Evolutionary conservation across 1,140 invertebrate genomes (phyloP), one percentile per base, ranked within the genome.

Genomic region (Polyergus mexicanus): DNA sequence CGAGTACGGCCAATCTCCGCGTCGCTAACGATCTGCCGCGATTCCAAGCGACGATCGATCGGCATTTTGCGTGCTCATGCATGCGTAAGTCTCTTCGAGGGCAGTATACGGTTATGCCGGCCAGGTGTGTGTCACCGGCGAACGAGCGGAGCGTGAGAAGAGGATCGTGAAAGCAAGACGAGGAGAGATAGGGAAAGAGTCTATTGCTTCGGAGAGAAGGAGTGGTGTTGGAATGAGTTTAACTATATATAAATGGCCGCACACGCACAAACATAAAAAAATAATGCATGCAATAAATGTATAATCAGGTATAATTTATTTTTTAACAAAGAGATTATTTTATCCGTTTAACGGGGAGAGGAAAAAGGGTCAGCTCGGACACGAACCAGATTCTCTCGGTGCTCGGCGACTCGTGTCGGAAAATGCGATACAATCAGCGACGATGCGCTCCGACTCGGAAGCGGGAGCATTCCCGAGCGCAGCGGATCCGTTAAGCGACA

Each of bases 91-190:
- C 32, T 85, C 88, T 51, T 51, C 91, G 89, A 91, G 91, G 89
- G 90, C 90, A 92, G 85, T 88, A 92, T 93, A 93, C 93, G 92
- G 92, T 93, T 94, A 92, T 91, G 86, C 44, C 68, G 85, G 74
- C 90, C 90, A 86, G 83, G 78, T 89, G 92, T 91, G 92, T 92
- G 91, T 93, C 93, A 93, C 91, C 89, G 88, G 54, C 38, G 72
- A 28, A 28, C 38, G 44, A 84, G 63, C 32, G 63, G 76, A 80
- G 65, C 77, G 77, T 80, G 77, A 80, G 77, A 80, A 63, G 75
- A 51, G 38, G 47, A 16, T 71, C 47, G 65, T 22, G 47, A 38
- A 56, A 51, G 47, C 44, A 28, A 35, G 19, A 25, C 47, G 44
- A 62, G 19, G 44, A 62, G 19, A 35, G 22, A 28, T 13, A 35